A percentile compares a stretch with the other conserved stretches of the same genome.
Conservation (phyloP, 2,113 vertebrate species). For the Onychorhynchus coronatus region DNA sequence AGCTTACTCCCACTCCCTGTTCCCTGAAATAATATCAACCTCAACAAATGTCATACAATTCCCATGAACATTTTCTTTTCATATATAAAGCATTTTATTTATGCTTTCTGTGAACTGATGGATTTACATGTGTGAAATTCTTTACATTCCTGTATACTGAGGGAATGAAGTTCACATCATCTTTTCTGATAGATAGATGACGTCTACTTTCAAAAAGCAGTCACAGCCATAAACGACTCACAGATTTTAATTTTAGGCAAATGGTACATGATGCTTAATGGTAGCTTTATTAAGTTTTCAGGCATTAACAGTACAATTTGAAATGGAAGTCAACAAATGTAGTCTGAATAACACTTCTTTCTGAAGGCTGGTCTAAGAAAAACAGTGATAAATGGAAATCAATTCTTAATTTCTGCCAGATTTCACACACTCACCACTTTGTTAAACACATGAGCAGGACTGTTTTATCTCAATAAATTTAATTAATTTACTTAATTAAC, state of each 20-base stretch:
- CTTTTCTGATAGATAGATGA: neutral
- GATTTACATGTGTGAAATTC: neutral
- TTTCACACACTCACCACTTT: neutral
- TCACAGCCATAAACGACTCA: neutral
- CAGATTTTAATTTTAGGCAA: neutral
- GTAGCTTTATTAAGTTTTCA: neutral
- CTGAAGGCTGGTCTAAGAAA: neutral
- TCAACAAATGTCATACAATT: neutral
- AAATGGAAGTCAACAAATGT: neutral
- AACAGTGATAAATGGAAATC: neutral
- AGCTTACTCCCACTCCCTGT: neutral
- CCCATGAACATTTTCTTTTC: neutral
- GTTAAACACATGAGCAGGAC: neutral
- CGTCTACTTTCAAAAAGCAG: neutral
- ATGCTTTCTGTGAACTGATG: neutral
- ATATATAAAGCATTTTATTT: neutral
- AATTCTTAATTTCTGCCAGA: neutral
- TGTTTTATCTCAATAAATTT: neutral
- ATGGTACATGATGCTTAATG: neutral
- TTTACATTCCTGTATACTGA: neutral
- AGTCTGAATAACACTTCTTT: neutral
- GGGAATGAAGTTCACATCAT: neutral
- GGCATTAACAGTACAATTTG: neutral
- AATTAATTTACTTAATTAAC: neutral
- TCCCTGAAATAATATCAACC: neutral